phyloP scores from a whole-genome alignment of 1,140 invertebrate species.

The Batillaria attramentaria region DNA sequence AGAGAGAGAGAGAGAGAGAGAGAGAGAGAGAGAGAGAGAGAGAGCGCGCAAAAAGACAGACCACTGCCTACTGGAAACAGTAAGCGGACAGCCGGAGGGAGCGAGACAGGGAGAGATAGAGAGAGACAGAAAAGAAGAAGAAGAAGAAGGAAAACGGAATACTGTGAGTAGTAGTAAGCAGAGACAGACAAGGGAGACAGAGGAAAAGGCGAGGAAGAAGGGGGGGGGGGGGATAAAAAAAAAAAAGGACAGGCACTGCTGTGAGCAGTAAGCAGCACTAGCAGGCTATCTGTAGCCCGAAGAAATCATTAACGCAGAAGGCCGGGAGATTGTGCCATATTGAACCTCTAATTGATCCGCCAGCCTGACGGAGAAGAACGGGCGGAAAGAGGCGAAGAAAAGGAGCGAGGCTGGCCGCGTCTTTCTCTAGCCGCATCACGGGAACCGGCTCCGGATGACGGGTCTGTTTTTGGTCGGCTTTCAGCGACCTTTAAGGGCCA shows the following conservation, averaged over 20 bases:
- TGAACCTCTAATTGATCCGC: constrained; percentile 25
- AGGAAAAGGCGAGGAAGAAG: neutral
- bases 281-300: neutral
- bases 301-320: constrained; percentile 17
- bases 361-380: neutral
- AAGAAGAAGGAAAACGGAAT: neutral
- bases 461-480: neutral
- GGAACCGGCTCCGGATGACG: too few relatives aligned
- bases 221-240: too few relatives aligned
- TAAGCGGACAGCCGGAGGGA: neutral
- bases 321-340: constrained; percentile 9
- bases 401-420: neutral
- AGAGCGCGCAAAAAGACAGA: neutral
- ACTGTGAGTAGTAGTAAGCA: neutral
- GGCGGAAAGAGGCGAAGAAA: neutral
- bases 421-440: neutral
- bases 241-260: neutral
- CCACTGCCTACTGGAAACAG: too few relatives aligned
- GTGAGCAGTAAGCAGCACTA: neutral
- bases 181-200: neutral
- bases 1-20: neutral
- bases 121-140: neutral
- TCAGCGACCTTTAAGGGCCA: neutral
- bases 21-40: constrained; percentile 5
- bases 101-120: neutral